Evolutionary conservation across 1,140 invertebrate species (phyloP), one percentile per base, ranked within the genome.

Genomic region (Portunus trituberculatus): DNA sequence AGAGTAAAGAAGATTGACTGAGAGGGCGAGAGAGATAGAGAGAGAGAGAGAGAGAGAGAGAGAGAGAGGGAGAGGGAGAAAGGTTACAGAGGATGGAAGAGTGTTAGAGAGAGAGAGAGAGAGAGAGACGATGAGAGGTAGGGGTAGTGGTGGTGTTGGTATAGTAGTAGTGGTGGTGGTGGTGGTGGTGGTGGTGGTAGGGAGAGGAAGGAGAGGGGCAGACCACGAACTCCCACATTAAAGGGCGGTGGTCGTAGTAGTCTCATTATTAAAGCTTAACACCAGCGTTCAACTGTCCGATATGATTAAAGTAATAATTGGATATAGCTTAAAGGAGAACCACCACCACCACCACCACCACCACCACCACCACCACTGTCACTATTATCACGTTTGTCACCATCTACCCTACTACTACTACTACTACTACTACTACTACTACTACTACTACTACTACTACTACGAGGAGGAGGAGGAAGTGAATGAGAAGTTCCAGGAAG

Each of bases 181-280:
- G n/a, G 86, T 12, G 86, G 86, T 12, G 29, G 31, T 39, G 29
- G 86, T 88, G 31, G 86, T 0, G 67, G n/a, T 20, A 20, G 86
- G 31, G 16, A 14, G 86, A 25, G 29, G 25, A 7, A 39, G 8
- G n/a, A n/a, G 31, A 4, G 86, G 16, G 86, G 31, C 45, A 39
- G 39, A 87, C 86, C 45, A 87, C 86, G 16, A 31, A 20, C 83
- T 83, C 86, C 29, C 32, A 88, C 59, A 91, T 91, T 91, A 91
- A 92, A 48, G 91, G 45, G 28, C 7, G 91, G n/a, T 82, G 91
- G 46, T 59, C 76, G n/a, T 32, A 83, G n/a, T 83, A 39, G 29
- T 25, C 91, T 92, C 67, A 92, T 92, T 92, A 92, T 92, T 92
- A 92, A 92, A 92, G 91, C 76, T 92, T 83, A 92, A 67, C 91